phyloP scores from a whole-genome alignment of 1,140 invertebrate species.

The Sminthurides bifidus region DNA sequence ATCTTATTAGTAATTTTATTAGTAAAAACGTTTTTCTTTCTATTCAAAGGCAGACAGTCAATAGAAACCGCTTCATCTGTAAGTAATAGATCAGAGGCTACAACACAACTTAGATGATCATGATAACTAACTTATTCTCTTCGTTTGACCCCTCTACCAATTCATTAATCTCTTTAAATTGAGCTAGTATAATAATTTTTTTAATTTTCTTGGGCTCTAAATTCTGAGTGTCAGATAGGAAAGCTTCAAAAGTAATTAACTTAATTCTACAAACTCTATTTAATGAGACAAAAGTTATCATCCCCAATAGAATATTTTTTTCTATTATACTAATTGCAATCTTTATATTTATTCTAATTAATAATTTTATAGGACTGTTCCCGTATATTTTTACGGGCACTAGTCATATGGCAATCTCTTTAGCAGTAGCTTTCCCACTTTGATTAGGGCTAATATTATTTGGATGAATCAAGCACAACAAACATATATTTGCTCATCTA shows the following conservation, averaged over 20 bases:
- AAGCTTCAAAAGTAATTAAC: not conserved
- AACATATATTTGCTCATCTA: conserved; percentile 48
- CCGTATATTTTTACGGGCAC: conserved; percentile 53
- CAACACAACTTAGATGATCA: conserved; percentile 30
- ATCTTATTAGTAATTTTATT: conserved; percentile 20
- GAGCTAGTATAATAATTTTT: conserved; percentile 21
- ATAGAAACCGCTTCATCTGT: too few relatives aligned
- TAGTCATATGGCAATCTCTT: conserved; percentile 45
- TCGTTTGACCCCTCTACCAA: conserved; percentile 34
- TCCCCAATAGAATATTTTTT: too few relatives aligned
- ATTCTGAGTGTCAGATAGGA: too few relatives aligned
- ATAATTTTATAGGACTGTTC: conserved; percentile 52
- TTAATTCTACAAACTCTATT: not conserved
- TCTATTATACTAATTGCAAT: conserved; percentile 37
- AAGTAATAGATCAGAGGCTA: not conserved
- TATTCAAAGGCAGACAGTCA: too few relatives aligned
- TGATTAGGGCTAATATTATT: conserved; percentile 49
- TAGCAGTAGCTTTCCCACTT: conserved; percentile 44
- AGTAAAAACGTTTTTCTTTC: conserved; percentile 19
- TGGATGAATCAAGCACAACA: conserved; percentile 35
- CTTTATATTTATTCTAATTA: conserved; percentile 41
- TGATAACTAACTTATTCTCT: conserved; percentile 36
- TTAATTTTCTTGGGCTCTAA: conserved; percentile 29
- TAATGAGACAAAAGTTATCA: not conserved
- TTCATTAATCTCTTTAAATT: conserved; percentile 20